Percentiles rank a stretch among this genome's conserved stretches.
These are phyloP conservation scores for Pseudopodoces humilis DNA, from an alignment of 2,113 vertebrate genomes.

Conservation along the genomic window DNA sequence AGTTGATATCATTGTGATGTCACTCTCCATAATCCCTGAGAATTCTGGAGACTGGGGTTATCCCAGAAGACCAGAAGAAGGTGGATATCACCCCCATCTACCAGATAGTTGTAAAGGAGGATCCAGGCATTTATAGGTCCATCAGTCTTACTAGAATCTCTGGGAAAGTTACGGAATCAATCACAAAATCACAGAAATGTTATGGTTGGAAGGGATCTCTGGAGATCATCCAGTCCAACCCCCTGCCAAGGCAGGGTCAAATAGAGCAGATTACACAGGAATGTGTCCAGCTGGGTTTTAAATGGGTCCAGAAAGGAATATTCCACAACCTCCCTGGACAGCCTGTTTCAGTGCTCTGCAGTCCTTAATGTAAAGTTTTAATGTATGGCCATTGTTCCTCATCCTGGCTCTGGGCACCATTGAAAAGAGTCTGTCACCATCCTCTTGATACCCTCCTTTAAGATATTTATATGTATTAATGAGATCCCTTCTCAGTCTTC, in stretches of 20 bases:
- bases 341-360: neutral
- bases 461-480: neutral
- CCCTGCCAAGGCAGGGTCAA: neutral
- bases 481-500: neutral
- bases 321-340: neutral
- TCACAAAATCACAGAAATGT: neutral
- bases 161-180: neutral
- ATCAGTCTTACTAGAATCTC: neutral
- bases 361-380: neutral
- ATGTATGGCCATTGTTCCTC: neutral
- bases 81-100: neutral
- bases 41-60: neutral
- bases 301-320: neutral
- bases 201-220: neutral
- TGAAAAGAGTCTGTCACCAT: neutral
- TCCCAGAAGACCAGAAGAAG: neutral
- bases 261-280: neutral
- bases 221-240: neutral
- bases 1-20: fast-evolving
- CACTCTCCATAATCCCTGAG: neutral
- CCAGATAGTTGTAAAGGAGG: neutral
- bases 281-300: neutral
- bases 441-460: neutral
- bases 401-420: neutral
- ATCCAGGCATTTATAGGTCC: neutral